Conservation (phyloP, 2,113 vertebrate species). For the Colinus virginianus region DNA sequence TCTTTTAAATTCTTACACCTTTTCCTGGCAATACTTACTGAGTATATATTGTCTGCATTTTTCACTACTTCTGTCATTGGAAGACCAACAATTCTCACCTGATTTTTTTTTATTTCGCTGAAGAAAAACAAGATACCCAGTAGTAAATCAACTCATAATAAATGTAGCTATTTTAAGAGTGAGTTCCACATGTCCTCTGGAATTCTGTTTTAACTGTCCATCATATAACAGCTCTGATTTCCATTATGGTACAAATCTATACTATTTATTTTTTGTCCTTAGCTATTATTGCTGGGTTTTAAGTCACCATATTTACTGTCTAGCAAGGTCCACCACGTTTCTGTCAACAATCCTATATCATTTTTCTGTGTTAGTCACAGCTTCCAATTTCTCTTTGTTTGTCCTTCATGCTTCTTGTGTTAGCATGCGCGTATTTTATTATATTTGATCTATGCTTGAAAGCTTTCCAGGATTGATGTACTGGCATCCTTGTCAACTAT, state of each 20-base stretch:
- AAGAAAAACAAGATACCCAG: neutral
- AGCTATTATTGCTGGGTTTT: neutral
- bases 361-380: slow-evolving; percentile 29
- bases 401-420: slow-evolving; percentile 38
- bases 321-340: neutral
- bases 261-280: neutral
- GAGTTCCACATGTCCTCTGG: neutral
- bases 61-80: neutral
- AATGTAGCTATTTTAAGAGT: neutral
- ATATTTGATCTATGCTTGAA: slow-evolving; percentile 37
- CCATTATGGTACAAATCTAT: neutral
- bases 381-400: slow-evolving; percentile 48
- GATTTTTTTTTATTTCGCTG: neutral
- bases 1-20: neutral
- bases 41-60: neutral
- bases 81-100: neutral
- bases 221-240: neutral
- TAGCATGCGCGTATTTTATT: slow-evolving; percentile 35
- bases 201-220: neutral
- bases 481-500: neutral
- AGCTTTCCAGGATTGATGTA: neutral
- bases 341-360: neutral
- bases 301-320: neutral
- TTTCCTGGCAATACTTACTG: neutral
- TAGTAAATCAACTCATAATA: neutral